Conservation (phyloP, 2,113 vertebrate genomes). For the Psettodes erumei region DNA sequence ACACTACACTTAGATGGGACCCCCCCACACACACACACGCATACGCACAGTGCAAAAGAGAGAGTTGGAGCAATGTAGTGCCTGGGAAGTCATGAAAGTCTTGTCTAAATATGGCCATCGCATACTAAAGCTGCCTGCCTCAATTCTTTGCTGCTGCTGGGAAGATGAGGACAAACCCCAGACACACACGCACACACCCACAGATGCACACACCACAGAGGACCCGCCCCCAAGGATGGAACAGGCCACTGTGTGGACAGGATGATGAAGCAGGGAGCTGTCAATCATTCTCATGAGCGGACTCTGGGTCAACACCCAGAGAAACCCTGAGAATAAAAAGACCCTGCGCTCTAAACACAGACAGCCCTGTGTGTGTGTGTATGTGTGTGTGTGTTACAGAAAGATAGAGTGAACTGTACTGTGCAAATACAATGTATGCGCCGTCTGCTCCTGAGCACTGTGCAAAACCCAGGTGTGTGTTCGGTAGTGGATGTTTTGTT, state of each 20-base stretch:
- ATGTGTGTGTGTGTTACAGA: neutral
- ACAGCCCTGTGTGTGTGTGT: neutral
- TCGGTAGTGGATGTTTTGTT: slow-evolving; percentile 52
- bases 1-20: slow-evolving; percentile 11
- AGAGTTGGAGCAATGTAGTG: slow-evolving; percentile 32
- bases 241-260: slow-evolving; percentile 13
- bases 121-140: slow-evolving; percentile 56
- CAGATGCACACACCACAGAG: slow-evolving; percentile 13
- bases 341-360: slow-evolving; percentile 23
- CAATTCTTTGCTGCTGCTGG: slow-evolving; percentile 47
- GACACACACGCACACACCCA: slow-evolving; percentile 15
- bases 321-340: slow-evolving; percentile 47
- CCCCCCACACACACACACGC: slow-evolving; percentile 30
- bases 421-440: slow-evolving; percentile 26
- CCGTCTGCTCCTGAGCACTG: slow-evolving; percentile 42
- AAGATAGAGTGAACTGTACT: slow-evolving; percentile 12
- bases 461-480: slow-evolving; percentile 55
- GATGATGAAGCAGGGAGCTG: slow-evolving; percentile 19
- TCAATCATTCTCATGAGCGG: slow-evolving; percentile 42
- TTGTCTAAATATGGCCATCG: slow-evolving; percentile 83
- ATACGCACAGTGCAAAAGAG: slow-evolving; percentile 1
- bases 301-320: slow-evolving; percentile 33
- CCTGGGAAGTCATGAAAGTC: slow-evolving; percentile 69
- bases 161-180: slow-evolving; percentile 57
- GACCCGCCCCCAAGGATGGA: slow-evolving; percentile 29